Evolutionary conservation across 2,113 vertebrate genomes (phyloP), one percentile per base, ranked within the genome.

Genomic region (Mionectes macconnelli): DNA sequence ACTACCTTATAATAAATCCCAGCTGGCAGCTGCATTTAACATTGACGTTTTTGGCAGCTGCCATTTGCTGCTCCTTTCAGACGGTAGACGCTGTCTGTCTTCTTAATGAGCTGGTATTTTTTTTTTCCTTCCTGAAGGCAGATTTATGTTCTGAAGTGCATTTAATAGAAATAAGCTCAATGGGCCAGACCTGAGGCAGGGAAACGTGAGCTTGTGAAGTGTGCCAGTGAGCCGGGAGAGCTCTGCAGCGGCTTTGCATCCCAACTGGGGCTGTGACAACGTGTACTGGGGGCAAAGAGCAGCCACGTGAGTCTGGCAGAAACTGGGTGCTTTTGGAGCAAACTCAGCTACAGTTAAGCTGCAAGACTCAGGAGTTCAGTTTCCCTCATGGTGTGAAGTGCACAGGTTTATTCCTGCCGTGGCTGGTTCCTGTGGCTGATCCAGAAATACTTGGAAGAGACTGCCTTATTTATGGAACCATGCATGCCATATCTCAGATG

Each of bases 11-110:
- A 96, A 93, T 94, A 95, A 92, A 81, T 62, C 83, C 80, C 92
- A 82, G 73, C 83, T 94, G 95, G 92, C 95, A 97, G 84, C 93
- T 97, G 93, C 93, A 75, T 93, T 94, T 95, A 95, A 84, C 81
- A 2, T 66, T 93, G 89, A 92, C n/a, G 0, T 42, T 92, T 94
- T 92, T 93, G 95, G 92, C 96, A 95, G 87, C 91, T 97, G 95
- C 93, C 90, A 94, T 96, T 93, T 94, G 92, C 92, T 44, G 44
- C 93, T 96, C 91, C 87, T 93, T 94, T 96, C 90, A 93, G 83
- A 72, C 56, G 55, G 92, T 87, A 95, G 91, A 91, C 35, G 3
- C 73, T 95, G 90, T 96, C 94, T 94, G 89, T 96, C 95, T 94
- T 92, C 81, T 83, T 95, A 95, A 94, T 94, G 87, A 91, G 88